phyloP scores from a whole-genome alignment of 2,797 vertebrate species.

The Semotilus atromaculatus region DNA sequence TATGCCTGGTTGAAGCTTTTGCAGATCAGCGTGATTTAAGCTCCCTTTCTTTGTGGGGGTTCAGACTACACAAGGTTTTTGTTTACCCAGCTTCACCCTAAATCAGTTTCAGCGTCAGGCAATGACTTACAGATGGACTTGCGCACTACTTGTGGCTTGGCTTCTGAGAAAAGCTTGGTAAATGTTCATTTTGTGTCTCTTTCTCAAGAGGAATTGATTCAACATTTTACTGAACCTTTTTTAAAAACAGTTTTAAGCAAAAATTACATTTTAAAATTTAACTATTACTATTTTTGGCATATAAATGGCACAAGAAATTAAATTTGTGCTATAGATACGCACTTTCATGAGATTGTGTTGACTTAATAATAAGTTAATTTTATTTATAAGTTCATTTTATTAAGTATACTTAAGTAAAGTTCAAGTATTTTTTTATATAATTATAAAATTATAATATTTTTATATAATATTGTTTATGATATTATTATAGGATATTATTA shows the following conservation, averaged over 20 bases:
- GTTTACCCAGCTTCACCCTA: constrained; percentile 59
- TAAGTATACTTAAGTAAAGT: no score
- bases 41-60: constrained; percentile 32
- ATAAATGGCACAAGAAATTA: no score
- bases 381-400: no score
- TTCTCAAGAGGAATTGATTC: background rate
- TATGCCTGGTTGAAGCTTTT: constrained; percentile 37
- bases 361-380: no score
- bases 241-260: background rate
- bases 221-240: background rate
- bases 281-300: no score
- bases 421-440: no score
- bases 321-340: no score
- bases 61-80: constrained; percentile 55
- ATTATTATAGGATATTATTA: no score
- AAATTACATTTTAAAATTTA: background rate
- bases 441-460: no score
- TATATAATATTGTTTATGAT: no score
- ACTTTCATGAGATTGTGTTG: no score
- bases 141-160: constrained; percentile 15
- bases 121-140: constrained; percentile 70
- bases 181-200: background rate
- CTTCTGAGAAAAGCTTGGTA: constrained; percentile 37
- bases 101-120: constrained; percentile 65
- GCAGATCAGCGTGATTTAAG: constrained; percentile 45